A percentile compares a stretch with the other conserved stretches of the same genome.
Evolutionary conservation across 2,888 invertebrate genomes (phyloP).

Genomic region (Drosophila macrospina): DNA sequence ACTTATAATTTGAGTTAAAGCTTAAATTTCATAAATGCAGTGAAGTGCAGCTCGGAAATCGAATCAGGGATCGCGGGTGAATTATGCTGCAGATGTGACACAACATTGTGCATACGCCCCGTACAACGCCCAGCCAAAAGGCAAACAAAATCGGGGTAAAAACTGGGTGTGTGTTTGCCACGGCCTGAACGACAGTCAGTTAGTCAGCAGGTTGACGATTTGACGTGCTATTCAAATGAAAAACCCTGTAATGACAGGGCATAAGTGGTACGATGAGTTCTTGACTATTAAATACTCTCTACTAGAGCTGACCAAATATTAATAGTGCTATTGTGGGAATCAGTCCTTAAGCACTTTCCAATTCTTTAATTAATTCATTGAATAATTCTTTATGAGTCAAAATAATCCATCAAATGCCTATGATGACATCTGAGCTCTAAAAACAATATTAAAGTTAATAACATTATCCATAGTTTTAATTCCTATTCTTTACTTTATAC

Average conservation of each 20-base stretch:
- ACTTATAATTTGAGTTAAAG: slow-evolving; percentile 43
- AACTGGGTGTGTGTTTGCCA: slow-evolving; percentile 29
- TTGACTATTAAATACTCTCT: slow-evolving; percentile 1
- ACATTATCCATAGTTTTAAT: too few species aligned
- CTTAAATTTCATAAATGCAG: slow-evolving; percentile 77
- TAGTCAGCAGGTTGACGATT: slow-evolving; percentile 44
- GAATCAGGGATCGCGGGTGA: slow-evolving; percentile 61
- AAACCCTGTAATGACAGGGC: slow-evolving; percentile 59
- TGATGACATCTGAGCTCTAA: too few species aligned
- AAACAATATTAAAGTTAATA: too few species aligned
- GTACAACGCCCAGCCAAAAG: slow-evolving; percentile 38
- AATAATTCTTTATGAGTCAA: too few species aligned
- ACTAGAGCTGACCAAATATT: background rate
- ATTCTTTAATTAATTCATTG: too few species aligned
- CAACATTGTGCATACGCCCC: slow-evolving; percentile 62
- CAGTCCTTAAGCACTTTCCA: too few species aligned
- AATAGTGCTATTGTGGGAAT: too few species aligned
- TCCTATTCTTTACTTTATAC: too few species aligned
- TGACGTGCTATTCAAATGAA: slow-evolving; percentile 68
- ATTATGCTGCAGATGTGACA: slow-evolving; percentile 66
- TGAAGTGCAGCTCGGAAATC: slow-evolving; percentile 64
- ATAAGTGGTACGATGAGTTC: background rate
- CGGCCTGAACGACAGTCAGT: slow-evolving; percentile 24
- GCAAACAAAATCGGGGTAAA: slow-evolving; percentile 5
- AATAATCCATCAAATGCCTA: too few species aligned